Conservation (phyloP, 37 sponge, comb jelly and placozoan genomes). For the Amphimedon queenslandica region DNA sequence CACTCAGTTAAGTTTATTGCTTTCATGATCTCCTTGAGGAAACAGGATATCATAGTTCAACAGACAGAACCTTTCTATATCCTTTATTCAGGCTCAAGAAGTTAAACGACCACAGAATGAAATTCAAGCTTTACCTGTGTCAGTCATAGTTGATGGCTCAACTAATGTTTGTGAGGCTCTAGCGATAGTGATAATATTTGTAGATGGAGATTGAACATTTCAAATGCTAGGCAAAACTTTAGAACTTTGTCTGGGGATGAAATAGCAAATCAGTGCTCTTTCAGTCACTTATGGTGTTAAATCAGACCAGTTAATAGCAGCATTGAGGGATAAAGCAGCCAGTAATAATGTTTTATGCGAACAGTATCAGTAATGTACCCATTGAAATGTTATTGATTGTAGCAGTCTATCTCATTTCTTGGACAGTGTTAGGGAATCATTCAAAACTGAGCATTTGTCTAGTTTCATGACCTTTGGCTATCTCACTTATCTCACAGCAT, state of each 20-base stretch:
- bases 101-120: neutral
- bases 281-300: neutral
- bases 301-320: neutral
- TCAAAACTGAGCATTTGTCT: neutral
- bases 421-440: neutral
- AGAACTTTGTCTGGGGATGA: neutral
- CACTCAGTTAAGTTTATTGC: too few species aligned
- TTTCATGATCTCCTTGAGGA: slow-evolving; percentile 34
- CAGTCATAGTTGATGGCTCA: neutral
- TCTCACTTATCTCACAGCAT: neutral
- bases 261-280: neutral
- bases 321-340: neutral
- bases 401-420: neutral
- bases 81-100: slow-evolving; percentile 38
- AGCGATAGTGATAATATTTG: neutral
- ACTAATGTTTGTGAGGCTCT: neutral
- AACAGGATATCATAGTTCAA: slow-evolving; percentile 9
- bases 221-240: neutral
- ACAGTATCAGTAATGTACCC: neutral
- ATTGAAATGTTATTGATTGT: neutral
- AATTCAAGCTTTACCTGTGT: neutral
- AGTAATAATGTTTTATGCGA: neutral
- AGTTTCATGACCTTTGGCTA: neutral
- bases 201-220: neutral
- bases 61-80: slow-evolving; percentile 10